Conservation (phyloP, 2,888 invertebrate species). For the Homarus gammarus region DNA sequence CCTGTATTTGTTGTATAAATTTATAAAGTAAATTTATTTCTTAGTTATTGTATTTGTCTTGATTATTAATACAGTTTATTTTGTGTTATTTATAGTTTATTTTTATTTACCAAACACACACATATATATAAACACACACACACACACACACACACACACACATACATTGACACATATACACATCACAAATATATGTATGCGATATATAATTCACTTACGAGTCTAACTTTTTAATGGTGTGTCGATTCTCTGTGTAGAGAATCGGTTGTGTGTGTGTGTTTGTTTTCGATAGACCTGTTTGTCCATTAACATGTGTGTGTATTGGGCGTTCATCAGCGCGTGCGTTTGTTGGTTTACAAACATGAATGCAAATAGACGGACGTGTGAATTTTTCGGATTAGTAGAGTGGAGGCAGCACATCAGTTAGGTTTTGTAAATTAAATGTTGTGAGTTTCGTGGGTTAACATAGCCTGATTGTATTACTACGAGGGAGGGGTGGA, state of each 20-base stretch:
- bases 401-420: not conserved
- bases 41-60: no score
- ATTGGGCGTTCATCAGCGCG: slow-evolving; percentile 4
- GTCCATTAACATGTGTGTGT: slow-evolving; percentile 29
- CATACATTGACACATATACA: no score
- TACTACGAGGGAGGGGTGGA: no score
- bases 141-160: no score
- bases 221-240: not conserved
- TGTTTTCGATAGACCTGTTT: slow-evolving; percentile 41
- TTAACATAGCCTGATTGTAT: no score
- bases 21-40: no score
- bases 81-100: no score
- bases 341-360: slow-evolving; percentile 30
- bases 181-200: no score
- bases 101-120: no score
- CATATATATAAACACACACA: no score
- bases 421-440: not conserved
- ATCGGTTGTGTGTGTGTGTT: slow-evolving; percentile 5
- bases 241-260: not conserved
- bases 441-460: not conserved
- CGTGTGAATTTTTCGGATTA: slow-evolving; percentile 29
- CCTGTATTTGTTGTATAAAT: no score
- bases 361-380: slow-evolving; percentile 18
- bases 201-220: not conserved
- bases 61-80: no score